phyloP scores from a whole-genome alignment of 2,888 invertebrate genomes.

The Notocelia uddmanniana region DNA sequence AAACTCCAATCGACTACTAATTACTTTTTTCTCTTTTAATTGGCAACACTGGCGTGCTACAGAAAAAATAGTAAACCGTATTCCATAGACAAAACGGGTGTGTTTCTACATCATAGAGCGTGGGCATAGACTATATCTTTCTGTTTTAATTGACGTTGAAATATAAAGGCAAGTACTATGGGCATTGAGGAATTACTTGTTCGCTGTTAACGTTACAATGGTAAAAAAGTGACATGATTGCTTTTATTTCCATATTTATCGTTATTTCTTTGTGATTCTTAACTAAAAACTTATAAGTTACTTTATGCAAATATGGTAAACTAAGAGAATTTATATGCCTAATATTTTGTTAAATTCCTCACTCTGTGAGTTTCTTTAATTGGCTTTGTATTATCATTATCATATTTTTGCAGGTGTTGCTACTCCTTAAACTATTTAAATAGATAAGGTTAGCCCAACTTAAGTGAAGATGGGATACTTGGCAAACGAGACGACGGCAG shows the following conservation, averaged over 20 bases:
- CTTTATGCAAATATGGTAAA: too few species aligned
- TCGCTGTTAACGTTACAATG: slow-evolving; percentile 1
- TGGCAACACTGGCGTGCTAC: slow-evolving; percentile 19
- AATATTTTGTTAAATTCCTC: too few species aligned
- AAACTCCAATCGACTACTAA: slow-evolving; percentile 27
- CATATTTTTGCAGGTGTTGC: too few species aligned
- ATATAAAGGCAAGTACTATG: slow-evolving; percentile 28
- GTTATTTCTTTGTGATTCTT: background rate
- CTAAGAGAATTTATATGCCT: too few species aligned
- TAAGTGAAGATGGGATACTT: too few species aligned
- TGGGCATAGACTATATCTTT: slow-evolving; percentile 27
- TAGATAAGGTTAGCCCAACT: too few species aligned
- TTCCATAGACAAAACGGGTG: slow-evolving; percentile 24
- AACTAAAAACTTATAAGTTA: background rate
- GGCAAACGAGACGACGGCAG: too few species aligned
- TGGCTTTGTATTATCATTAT: too few species aligned
- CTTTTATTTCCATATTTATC: slow-evolving; percentile 13
- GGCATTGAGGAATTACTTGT: slow-evolving; percentile 16
- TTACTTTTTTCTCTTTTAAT: slow-evolving; percentile 39
- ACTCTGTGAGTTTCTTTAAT: too few species aligned
- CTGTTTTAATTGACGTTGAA: slow-evolving; percentile 39
- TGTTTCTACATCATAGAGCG: slow-evolving; percentile 31
- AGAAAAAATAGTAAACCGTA: slow-evolving; percentile 15
- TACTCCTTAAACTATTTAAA: too few species aligned
- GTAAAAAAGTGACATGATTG: slow-evolving; percentile 24